Evolutionary conservation across 2,888 invertebrate genomes (phyloP).

Genomic region (Tipula lateralis): DNA sequence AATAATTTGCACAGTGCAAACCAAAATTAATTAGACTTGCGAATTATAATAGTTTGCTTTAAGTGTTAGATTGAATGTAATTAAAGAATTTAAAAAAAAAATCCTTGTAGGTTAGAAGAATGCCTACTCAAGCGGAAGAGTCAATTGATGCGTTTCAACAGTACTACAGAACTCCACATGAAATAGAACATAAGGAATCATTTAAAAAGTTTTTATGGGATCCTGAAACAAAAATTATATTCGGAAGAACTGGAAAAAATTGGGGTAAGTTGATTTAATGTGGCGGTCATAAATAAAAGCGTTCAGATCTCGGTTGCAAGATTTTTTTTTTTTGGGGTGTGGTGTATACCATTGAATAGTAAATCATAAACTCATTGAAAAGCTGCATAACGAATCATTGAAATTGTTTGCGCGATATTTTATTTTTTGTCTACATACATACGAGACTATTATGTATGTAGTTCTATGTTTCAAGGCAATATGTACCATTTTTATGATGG

Average conservation of each 20-base stretch:
- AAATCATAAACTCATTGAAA: background rate
- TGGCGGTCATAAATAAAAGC: too few species aligned
- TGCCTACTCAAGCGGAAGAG: constrained; percentile 49
- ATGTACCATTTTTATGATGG: background rate
- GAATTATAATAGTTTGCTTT: background rate
- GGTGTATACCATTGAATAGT: background rate
- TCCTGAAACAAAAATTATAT: constrained; percentile 64
- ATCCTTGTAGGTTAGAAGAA: constrained; percentile 35
- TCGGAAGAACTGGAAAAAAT: constrained; percentile 71
- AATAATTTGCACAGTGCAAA: too few species aligned
- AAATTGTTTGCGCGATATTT: background rate
- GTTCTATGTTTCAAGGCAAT: background rate
- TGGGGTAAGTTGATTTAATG: constrained; percentile 67
- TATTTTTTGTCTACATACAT: too few species aligned
- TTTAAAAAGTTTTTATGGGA: constrained; percentile 70
- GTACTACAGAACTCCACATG: constrained; percentile 62
- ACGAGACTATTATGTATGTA: too few species aligned
- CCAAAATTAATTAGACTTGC: background rate
- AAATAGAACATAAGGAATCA: constrained; percentile 55
- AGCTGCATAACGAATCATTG: background rate
- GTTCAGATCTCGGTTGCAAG: too few species aligned
- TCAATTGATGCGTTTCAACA: constrained; percentile 58
- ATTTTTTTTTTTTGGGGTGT: background rate
- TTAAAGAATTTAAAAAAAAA: background rate
- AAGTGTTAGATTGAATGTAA: background rate